Evolutionary conservation across 2,113 vertebrate genomes (phyloP), one percentile per base, ranked within the genome.

Genomic region (Chauna torquata): DNA sequence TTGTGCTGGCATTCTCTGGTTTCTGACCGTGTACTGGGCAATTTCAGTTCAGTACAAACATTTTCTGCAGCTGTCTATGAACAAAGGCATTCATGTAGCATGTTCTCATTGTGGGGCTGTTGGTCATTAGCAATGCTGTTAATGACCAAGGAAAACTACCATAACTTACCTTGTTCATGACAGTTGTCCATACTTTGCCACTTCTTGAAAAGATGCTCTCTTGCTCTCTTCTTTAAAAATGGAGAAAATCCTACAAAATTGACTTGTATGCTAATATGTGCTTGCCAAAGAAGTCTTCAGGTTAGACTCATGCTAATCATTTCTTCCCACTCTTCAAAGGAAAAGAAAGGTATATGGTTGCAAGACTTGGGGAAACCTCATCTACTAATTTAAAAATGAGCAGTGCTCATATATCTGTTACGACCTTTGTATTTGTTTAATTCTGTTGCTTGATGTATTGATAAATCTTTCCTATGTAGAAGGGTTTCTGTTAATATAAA

Each of bases 1-100:
- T 27, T 25, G 34, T n/a, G 34, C 10, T 47, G 75, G 44, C 24
- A 6, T 13, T 22, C 12, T 8, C 68, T 40, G 76, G 3, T 1
- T 24, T 75, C 17, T 49, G 40, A 5, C 54, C 16, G 0, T 0
- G 0, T 12, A 10, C 2, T 3, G 61, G 54, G 32, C 52, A 1
- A 1, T 40, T 70, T 25, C 8, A 16, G 36, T 45, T 16, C 34
- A 14, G 34, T 4, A 13, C n/a, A n/a, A n/a, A n/a, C n/a, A n/a
- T 49, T 69, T 69, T 69, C 30, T 34, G 22, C 45, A 49, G 45
- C 19, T 20, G 11, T 47, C 34, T 10, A 25, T 16, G 42, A 66
- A 27, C 16, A 15, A 10, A n/a, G 32, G 9, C 32, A 49, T 49
- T 45, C 30, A 8, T 34, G 30, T 68, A 24, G 23, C 12, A 2